These are phyloP conservation scores for Choristoneura rosaceana DNA, from an alignment of 2,888 invertebrate species.

Conservation along the genomic window DNA sequence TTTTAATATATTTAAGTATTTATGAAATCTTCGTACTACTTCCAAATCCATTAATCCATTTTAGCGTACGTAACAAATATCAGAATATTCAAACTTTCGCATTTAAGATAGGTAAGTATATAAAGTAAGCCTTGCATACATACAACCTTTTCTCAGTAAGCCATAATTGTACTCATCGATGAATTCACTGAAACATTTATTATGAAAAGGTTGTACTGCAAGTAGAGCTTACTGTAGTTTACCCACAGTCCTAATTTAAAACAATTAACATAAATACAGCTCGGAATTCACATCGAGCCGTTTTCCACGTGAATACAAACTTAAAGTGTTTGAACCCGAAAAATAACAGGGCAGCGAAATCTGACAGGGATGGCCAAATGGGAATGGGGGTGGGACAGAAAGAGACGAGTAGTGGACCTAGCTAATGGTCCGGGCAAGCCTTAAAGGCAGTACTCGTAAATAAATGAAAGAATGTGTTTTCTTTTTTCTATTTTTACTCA, in stretches of 20 bases:
- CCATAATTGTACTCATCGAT: too few relatives aligned
- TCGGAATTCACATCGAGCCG: slow-evolving; percentile 46
- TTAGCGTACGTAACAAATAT: too few relatives aligned
- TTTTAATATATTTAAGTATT: too few relatives aligned
- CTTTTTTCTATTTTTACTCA: slow-evolving; percentile 60
- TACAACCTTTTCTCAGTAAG: too few relatives aligned
- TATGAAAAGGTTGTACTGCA: too few relatives aligned
- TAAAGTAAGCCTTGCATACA: too few relatives aligned
- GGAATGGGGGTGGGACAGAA: slow-evolving; percentile 53
- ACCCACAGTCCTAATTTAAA: slow-evolving; percentile 20
- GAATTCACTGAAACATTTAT: too few relatives aligned
- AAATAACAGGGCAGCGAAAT: slow-evolving; percentile 63
- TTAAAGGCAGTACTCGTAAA: slow-evolving; percentile 71
- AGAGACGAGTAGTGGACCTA: slow-evolving; percentile 65
- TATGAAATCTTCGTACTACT: too few relatives aligned
- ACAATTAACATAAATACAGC: slow-evolving; percentile 41
- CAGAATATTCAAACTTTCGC: too few relatives aligned
- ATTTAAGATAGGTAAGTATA: too few relatives aligned
- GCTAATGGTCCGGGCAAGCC: slow-evolving; percentile 72
- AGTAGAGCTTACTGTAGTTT: too few relatives aligned
- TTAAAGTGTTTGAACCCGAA: slow-evolving; percentile 66
- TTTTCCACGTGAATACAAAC: slow-evolving; percentile 58
- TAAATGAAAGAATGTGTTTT: slow-evolving; percentile 72
- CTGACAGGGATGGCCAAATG: slow-evolving; percentile 65
- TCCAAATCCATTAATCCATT: too few relatives aligned